Evolutionary conservation across 1,140 invertebrate genomes (phyloP), one percentile per base, ranked within the genome.

Genomic region (Mylabris phalerata): DNA sequence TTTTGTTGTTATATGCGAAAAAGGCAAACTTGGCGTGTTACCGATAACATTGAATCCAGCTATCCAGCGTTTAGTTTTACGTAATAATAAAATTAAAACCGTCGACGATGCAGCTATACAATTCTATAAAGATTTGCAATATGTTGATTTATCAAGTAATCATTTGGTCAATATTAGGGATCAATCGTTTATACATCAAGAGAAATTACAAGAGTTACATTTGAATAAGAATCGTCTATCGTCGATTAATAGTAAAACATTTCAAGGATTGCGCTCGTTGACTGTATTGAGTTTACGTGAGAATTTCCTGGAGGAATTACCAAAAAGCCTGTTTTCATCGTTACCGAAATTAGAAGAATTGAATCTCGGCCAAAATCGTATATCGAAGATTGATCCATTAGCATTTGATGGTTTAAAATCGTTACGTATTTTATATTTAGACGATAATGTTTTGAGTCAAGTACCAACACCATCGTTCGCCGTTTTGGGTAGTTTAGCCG

Each of bases 1-100:
- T 0, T 81, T 93, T 49, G 85, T 90, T n/a, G 92, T 93, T 0
- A 83, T 85, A 48, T 95, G 93, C 73, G 83, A 90, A 61, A 85
- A 85, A 67, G 90, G 88, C 63, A 89, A 87, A 58, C 77, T 95
- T 42, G 90, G 93, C 74, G 88, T 93, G 10, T 84, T 95, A 44
- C 93, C 92, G 40, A 94, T 95, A 63, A 89, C 92, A 1, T 78
- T 95, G 43, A 95, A 95, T 75, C 93, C 93, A 3, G 88, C 86
- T 63, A 89, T 94, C 51, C 87, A 90, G 71, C 79, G 89, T 24
- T 82, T 93, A 52, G 84, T 89, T 46, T 82, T 95, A 32, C 84
- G 85, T 65, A 89, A 89, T 69, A 95, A 93, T 72, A 84, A 84
- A 64, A 92, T 95, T 65, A 90, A 90, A 72, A 88, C 85, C 13